Evolutionary conservation across 2,888 invertebrate species (phyloP).

Genomic region (Drosophila buzzatii): DNA sequence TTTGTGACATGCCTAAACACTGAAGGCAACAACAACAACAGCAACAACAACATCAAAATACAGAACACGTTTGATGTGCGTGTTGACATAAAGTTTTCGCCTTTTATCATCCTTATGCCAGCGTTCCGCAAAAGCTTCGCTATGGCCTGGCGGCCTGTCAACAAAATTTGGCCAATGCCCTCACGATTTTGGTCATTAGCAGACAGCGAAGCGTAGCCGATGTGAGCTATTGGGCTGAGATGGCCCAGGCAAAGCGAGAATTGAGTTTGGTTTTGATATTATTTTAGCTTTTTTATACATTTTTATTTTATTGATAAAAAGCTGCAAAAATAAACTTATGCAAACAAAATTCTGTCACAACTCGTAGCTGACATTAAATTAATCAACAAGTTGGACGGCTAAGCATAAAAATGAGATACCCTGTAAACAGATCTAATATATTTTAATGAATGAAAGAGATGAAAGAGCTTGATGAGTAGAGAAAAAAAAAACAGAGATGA

Average conservation of each 20-base stretch:
- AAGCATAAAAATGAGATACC: background rate
- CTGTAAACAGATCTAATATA: background rate
- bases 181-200: slow-evolving; percentile 33
- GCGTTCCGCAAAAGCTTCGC: background rate
- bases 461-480: no score
- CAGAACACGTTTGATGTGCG: slow-evolving; percentile 42
- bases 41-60: slow-evolving; percentile 24
- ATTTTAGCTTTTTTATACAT: background rate
- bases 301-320: background rate
- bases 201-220: background rate
- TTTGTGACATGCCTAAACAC: slow-evolving; percentile 36
- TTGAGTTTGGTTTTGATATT: slow-evolving; percentile 1
- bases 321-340: background rate
- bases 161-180: slow-evolving; percentile 38
- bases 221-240: background rate
- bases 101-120: slow-evolving; percentile 31
- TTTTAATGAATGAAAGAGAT: no score
- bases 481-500: no score
- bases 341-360: background rate
- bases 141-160: slow-evolving; percentile 27
- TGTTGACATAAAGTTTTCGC: slow-evolving; percentile 61
- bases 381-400: slow-evolving; percentile 1
- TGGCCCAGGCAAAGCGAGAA: background rate
- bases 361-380: background rate
- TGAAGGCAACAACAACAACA: slow-evolving; percentile 35